phyloP scores from a whole-genome alignment of 1,140 invertebrate genomes.

The Helicoverpa armigera region DNA sequence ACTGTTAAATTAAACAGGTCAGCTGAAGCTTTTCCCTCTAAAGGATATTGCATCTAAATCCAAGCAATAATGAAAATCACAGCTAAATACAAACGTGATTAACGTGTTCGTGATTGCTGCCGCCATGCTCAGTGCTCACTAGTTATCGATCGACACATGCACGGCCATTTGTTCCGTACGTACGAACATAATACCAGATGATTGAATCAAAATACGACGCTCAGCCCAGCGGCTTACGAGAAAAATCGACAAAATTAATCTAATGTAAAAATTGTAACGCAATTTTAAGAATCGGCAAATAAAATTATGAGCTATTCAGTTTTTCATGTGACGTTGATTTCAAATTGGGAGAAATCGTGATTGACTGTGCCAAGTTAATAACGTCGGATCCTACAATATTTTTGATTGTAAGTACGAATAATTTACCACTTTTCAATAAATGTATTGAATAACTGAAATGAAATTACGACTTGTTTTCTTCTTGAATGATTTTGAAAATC shows the following conservation, averaged over 20 bases:
- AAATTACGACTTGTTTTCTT: too few relatives aligned
- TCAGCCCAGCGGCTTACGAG: conserved; percentile 5
- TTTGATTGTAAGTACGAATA: too few relatives aligned
- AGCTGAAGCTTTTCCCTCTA: too few relatives aligned
- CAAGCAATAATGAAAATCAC: not conserved
- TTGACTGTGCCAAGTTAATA: not conserved
- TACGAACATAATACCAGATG: conserved; percentile 41
- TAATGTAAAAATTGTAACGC: conserved; percentile 18
- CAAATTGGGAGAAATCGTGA: not conserved
- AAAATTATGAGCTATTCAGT: conserved; percentile 5
- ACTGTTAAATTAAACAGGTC: too few relatives aligned
- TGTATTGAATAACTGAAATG: too few relatives aligned
- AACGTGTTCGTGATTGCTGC: not conserved
- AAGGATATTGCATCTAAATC: too few relatives aligned
- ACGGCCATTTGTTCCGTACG: conserved; percentile 36
- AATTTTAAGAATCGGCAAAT: not conserved
- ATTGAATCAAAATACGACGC: conserved; percentile 25
- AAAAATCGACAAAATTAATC: not conserved
- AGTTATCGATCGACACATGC: conserved; percentile 41
- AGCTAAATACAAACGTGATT: not conserved
- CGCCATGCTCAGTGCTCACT: not conserved
- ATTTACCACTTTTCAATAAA: too few relatives aligned
- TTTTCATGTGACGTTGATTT: conserved; percentile 8
- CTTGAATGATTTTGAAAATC: too few relatives aligned
- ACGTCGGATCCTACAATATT: not conserved